phyloP scores from a whole-genome alignment of 1,140 invertebrate species.

The Drosophila jambulina region DNA sequence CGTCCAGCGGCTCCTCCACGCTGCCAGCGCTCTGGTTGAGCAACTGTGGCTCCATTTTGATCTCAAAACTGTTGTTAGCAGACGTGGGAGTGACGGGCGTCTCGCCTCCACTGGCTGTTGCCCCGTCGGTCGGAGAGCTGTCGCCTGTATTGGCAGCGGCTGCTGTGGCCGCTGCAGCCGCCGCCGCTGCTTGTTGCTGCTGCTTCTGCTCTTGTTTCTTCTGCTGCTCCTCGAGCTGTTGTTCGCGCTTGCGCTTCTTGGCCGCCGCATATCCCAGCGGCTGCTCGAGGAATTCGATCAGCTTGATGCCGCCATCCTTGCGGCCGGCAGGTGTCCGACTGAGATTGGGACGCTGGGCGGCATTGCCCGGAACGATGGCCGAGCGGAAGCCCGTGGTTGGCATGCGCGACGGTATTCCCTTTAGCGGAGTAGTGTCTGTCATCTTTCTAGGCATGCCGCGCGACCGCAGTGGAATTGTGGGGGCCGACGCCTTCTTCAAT shows the following conservation, averaged over 20 bases:
- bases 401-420: conserved; percentile 94
- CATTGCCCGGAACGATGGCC: conserved; percentile 85
- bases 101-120: conserved; percentile 36
- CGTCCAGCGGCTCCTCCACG: conserved; percentile 62
- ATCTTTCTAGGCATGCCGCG: conserved; percentile 98
- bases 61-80: conserved; percentile 73
- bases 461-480: conserved; percentile 94
- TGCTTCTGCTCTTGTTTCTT: conserved; percentile 89
- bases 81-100: conserved; percentile 72
- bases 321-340: conserved; percentile 87
- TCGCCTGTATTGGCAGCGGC: conserved; percentile 55
- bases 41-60: conserved; percentile 69
- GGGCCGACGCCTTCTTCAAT: conserved; percentile 94
- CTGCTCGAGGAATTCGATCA: conserved; percentile 97
- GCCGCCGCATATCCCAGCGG: conserved; percentile 90
- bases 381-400: conserved; percentile 87
- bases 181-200: conserved; percentile 86
- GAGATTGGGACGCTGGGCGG: conserved; percentile 85
- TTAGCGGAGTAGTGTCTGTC: conserved; percentile 97
- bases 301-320: conserved; percentile 96
- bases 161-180: conserved; percentile 63
- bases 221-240: conserved; percentile 92
- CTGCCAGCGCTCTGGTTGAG: conserved; percentile 69
- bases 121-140: conserved; percentile 60
- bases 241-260: conserved; percentile 87